These are phyloP conservation scores for Ornithorhynchus anatinus DNA, from an alignment of 2,113 vertebrate species.

Conservation along the genomic window DNA sequence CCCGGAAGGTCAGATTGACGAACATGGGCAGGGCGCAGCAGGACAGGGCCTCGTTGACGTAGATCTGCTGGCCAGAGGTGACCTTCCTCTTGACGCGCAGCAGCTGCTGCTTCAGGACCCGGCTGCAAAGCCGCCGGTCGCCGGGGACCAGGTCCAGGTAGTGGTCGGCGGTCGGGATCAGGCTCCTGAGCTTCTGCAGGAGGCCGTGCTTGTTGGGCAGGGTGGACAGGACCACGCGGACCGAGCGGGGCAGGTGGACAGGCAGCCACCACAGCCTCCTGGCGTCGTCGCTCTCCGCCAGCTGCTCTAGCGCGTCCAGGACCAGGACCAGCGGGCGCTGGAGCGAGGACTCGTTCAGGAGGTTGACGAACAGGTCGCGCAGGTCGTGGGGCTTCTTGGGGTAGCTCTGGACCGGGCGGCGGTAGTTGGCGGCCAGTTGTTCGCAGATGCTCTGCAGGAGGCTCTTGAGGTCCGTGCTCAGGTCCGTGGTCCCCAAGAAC, in stretches of 20 bases:
- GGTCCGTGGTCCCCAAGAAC: conserved; percentile 90
- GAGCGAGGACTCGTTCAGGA: conserved; percentile 91
- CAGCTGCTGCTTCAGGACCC: conserved; percentile 95
- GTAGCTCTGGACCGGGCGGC: conserved; percentile 91
- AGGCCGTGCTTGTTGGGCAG: conserved; percentile 97
- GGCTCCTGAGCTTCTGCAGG: conserved; percentile 91
- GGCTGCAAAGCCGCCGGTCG: conserved; percentile 95
- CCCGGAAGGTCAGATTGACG: conserved; percentile 94
- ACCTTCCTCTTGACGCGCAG: conserved; percentile 93
- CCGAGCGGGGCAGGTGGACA: conserved; percentile 89
- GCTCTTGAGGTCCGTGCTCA: conserved; percentile 86
- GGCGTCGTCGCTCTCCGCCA: conserved; percentile 89
- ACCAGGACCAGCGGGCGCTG: conserved; percentile 92
- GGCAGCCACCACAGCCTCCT: conserved; percentile 98
- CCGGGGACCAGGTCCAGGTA: conserved; percentile 90
- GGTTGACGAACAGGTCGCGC: conserved; percentile 90
- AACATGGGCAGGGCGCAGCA: conserved; percentile 98
- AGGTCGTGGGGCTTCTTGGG: conserved; percentile 97
- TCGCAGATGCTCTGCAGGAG: conserved; percentile 96
- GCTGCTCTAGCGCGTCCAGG: conserved; percentile 92
- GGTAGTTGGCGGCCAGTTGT: conserved; percentile 93
- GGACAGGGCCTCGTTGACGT: conserved; percentile 94
- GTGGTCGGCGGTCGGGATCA: conserved; percentile 88
- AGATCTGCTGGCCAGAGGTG: conserved; percentile 98
- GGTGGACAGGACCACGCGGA: conserved; percentile 92